These are phyloP conservation scores for Drosophila gaucha DNA, from an alignment of 2,888 invertebrate genomes.

Conservation along the genomic window DNA sequence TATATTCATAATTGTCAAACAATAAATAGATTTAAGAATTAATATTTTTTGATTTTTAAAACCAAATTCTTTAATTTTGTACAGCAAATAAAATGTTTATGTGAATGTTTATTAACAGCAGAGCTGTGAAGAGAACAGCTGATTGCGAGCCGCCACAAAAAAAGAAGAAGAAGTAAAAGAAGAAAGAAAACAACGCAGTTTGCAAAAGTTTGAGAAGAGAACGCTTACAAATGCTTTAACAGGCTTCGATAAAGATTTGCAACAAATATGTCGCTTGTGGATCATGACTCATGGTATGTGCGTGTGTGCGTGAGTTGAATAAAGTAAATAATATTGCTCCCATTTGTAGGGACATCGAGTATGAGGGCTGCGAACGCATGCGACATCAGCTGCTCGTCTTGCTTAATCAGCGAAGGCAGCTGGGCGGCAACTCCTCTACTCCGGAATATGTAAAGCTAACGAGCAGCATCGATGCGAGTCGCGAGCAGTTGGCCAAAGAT, in stretches of 20 bases:
- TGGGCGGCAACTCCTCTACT: constrained; percentile 62
- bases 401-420: constrained; percentile 86
- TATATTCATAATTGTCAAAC: too few species aligned
- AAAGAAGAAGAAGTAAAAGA: constrained; percentile 8
- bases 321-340: too few species aligned
- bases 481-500: constrained; percentile 88
- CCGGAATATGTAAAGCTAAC: constrained; percentile 86
- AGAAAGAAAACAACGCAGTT: constrained; percentile 37
- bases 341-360: constrained; percentile 87
- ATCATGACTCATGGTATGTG: constrained; percentile 84
- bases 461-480: constrained; percentile 86
- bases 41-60: too few species aligned
- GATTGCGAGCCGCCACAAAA: constrained; percentile 7
- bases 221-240: constrained; percentile 39
- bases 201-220: not conserved
- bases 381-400: constrained; percentile 88
- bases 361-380: constrained; percentile 88
- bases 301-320: not conserved
- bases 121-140: constrained; percentile 38
- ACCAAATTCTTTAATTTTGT: not conserved
- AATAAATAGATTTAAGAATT: too few species aligned
- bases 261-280: constrained; percentile 82
- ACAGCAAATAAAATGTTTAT: not conserved
- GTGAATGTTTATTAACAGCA: not conserved
- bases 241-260: constrained; percentile 19